Conservation (phyloP, 2,113 vertebrate species). For the Riparia riparia region DNA sequence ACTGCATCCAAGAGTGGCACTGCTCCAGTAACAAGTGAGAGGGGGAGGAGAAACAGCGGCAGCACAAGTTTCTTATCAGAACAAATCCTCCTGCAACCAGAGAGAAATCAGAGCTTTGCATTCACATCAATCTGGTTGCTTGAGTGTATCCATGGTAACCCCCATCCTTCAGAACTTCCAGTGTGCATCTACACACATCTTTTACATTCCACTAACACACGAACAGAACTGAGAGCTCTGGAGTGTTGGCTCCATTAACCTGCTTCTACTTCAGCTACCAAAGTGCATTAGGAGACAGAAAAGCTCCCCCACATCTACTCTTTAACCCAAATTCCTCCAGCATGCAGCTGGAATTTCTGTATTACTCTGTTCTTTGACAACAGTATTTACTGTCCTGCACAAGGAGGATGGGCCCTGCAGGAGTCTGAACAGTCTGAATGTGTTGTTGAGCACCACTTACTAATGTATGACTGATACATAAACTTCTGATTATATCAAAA, state of each 20-base stretch:
- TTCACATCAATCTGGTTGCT: conserved; percentile 30
- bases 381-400: not conserved
- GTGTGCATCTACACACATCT: conserved; percentile 41
- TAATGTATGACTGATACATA: not conserved
- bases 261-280: not conserved
- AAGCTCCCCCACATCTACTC: not conserved
- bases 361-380: not conserved
- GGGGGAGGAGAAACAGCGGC: conserved; percentile 11
- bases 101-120: conserved; percentile 31
- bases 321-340: not conserved
- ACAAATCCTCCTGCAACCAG: conserved; percentile 51
- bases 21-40: not conserved
- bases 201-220: conserved; percentile 24
- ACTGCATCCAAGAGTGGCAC: not conserved
- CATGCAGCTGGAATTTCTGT: not conserved
- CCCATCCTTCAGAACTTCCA: conserved; percentile 60
- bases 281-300: not conserved
- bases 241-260: not conserved
- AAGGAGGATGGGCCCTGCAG: not conserved
- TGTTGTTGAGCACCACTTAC: not conserved
- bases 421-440: not conserved
- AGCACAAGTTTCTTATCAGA: conserved; percentile 53
- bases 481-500: not conserved
- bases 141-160: conserved; percentile 82
- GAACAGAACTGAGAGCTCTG: conserved; percentile 12